Base-by-base conservation (phyloP, 2,888 invertebrate species). In the Stratiomys singularior region DNA sequence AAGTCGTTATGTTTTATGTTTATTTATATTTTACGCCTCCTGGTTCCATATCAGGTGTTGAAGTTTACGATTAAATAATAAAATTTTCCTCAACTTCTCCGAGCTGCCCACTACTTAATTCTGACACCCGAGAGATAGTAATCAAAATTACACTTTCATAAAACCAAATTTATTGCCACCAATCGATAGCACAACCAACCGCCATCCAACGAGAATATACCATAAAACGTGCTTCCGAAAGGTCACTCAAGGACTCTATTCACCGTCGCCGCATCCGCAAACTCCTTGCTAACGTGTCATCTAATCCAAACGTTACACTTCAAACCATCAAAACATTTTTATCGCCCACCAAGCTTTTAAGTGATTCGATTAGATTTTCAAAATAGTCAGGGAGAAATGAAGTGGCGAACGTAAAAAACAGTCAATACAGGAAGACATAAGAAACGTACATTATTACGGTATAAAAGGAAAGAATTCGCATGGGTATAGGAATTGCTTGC, bases 351-450 rank as follows among this genome's bases (percentile, higher is more conserved):
- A 71, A 52, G 47, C 46, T 47, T 71, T 71, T 71, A 71, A 52
- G 52, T 23, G 71, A 23, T 64, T 64, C 64, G 64, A 64, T 64
- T 64, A 64, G 64, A 30, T 64, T 64, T 30, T 15, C 64, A 64
- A 64, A 30, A 64, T 30, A 64, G 64, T 64, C 64, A 13, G 13
- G 37, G 37, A 37, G 28, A 1, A n/a, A 64, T 64, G 30, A 64
- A 64, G 64, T 64, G 64, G n/a, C 30, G n/a, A 64, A 64, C 64
- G 30, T 64, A 64, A 64, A 64, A 64, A 64, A 64, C 64, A 15
- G 64, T 64, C 28, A 64, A 64, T 30, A 64, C 30, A 64, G 18
- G 21, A 21, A 4, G 7, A 60, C 7, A 60, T 25, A 60, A 21
- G 1, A 60, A 21, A 7, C 21, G 1, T 5, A 60, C 60, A 25